Evolutionary conservation across 2,797 vertebrate genomes (phyloP).

Genomic region (Eurystomus glaucurus): DNA sequence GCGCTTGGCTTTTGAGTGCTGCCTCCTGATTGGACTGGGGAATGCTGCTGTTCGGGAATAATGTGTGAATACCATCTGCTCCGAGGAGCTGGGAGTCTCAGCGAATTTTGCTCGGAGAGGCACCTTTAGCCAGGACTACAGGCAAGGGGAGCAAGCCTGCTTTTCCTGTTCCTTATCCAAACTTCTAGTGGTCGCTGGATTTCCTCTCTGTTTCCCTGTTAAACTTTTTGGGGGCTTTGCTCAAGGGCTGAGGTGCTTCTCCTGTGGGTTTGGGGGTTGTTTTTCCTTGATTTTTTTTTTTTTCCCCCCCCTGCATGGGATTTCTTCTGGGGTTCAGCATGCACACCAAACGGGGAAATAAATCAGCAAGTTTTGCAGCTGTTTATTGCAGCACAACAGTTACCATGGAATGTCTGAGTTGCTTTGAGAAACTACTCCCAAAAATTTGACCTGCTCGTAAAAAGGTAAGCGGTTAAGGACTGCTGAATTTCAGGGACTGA

Average conservation of each 20-base stretch:
- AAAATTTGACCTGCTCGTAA: conserved; percentile 79
- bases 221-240: conserved; percentile 74
- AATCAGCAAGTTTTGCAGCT: conserved; percentile 83
- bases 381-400: conserved; percentile 78
- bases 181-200: conserved; percentile 18
- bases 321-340: conserved; percentile 74
- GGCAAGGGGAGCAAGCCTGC: conserved; percentile 40
- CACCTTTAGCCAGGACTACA: conserved; percentile 65
- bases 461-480: conserved; percentile 80
- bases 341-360: conserved; percentile 54
- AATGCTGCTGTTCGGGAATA: conserved; percentile 80
- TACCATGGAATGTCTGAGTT: conserved; percentile 79
- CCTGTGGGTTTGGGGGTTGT: not conserved
- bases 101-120: conserved; percentile 79
- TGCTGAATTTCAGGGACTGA: not conserved
- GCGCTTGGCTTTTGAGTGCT: conserved; percentile 85
- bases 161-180: not conserved
- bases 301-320: conserved; percentile 25
- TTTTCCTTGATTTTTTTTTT: not conserved
- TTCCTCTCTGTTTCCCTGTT: conserved; percentile 13
- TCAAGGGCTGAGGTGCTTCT: conserved; percentile 17
- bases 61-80: conserved; percentile 83
- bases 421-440: conserved; percentile 59
- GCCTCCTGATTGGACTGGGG: conserved; percentile 69
- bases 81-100: conserved; percentile 70